Base-by-base conservation (phyloP, 2,888 invertebrate genomes). In the Euspilapteryx auroguttella region DNA sequence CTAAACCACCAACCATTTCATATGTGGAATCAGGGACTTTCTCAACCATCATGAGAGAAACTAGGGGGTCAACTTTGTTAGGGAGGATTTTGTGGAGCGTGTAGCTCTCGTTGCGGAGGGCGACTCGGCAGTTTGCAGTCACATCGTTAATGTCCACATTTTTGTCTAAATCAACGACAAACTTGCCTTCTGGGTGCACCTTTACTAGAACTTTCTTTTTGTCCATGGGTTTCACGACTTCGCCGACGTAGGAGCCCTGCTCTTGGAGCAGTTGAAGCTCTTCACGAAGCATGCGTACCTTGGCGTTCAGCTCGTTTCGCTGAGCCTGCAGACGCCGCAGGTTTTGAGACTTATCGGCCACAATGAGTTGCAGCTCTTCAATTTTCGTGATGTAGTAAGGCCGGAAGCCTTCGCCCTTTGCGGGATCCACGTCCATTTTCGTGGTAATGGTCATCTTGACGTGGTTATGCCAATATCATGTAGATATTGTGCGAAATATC, bases 31-130 rank as follows among this genome's bases (percentile, higher is more conserved):
- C 99, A 0, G 99, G 99, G 2, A 99, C 99, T 65, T 99, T 99
- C 61, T 99, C 99, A 0, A 99, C 99, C 99, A 99, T 99, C 99
- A 99, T 99, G 34, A 99, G 83, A 1, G 97, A 97, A 1, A 99
- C 99, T 32, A 99, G 78, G 1, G 99, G 99, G 78, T 99, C 99
- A 2, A 99, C 96, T 54, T 99, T 99, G 66, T 98, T 99, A 0
- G 99, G 99, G 13, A 99, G 77, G 42, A 99, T 96, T 78, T 99
- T 99, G 61, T 99, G 99, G 22, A 99, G 79, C 0, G 96, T 96
- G 54, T 99, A 99, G 59, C 96, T 96, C 66, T 99, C 99, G 55
- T 99, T 99, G 30, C 98, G 85, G 21, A 99, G 80, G 5, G 99
- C 99, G 12, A 99, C 99, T 44, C 99, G 83, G 44, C 95, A 95